A percentile compares a stretch with the other conserved stretches of the same genome.
Evolutionary conservation across 2,113 vertebrate genomes (phyloP).

Genomic region (Cygnus buccinator): DNA sequence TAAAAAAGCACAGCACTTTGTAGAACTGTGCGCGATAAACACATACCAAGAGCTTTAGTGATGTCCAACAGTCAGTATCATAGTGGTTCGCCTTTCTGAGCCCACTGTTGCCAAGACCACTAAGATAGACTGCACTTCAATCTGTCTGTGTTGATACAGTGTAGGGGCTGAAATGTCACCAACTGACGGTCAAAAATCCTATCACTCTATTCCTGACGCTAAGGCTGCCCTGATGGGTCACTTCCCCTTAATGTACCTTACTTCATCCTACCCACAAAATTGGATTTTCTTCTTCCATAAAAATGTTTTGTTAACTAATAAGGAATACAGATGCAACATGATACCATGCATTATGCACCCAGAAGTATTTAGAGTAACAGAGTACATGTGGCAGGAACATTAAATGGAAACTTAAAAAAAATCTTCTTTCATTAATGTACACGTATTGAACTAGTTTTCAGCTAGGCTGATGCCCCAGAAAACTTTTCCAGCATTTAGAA

Average conservation of each 20-base stretch:
- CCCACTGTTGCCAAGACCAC: neutral
- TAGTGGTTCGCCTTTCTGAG: neutral
- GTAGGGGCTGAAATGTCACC: neutral
- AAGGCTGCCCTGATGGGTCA: neutral
- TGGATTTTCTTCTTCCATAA: neutral
- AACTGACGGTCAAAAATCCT: neutral
- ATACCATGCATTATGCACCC: neutral
- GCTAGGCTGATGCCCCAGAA: constrained; percentile 13
- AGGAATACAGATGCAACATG: neutral
- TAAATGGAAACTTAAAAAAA: neutral
- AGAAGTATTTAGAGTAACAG: neutral
- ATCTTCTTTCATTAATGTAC: neutral
- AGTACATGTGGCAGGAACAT: neutral
- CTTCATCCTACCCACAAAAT: neutral
- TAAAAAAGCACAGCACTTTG: neutral
- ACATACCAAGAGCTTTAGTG: neutral
- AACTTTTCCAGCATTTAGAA: constrained; percentile 42
- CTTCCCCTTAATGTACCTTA: neutral
- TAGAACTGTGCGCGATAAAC: neutral
- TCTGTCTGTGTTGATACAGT: neutral
- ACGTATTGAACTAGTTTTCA: neutral
- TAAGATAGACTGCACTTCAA: neutral
- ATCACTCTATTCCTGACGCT: neutral
- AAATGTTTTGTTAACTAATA: neutral
- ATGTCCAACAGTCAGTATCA: neutral